Evolutionary conservation across 2,888 invertebrate species (phyloP), one percentile per base, ranked within the genome.

Genomic region (Girardia tigrina): DNA sequence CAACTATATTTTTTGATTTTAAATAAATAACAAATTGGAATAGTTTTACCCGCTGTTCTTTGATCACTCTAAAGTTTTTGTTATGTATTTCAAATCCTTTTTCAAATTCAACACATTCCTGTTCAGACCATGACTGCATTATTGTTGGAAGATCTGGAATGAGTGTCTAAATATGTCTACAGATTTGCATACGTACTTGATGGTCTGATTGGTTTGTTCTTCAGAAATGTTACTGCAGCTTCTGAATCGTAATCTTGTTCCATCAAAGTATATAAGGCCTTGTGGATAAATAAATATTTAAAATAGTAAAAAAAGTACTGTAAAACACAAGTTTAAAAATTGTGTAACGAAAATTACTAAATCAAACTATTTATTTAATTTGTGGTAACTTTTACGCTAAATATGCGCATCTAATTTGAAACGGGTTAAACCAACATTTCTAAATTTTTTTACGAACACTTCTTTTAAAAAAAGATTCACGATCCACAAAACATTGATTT

Each of bases 21-120:
- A n/a, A n/a, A n/a, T 16, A 36, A 16, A 36, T 36, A 12, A 12
- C 8, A 12, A 36, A 36, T 36, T 16, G 8, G 8, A 12, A 36
- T 12, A 36, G 36, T 36, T 56, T 56, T 56, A 56, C 56, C 23
- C 56, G 4, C 23, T 56, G 56, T 16, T 56, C 56, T 56, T 56
- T 90, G 82, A 97, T 95, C 78, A 90, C 87, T 83, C 92, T 90
- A 84, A 98, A 98, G 85, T 97, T 93, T 86, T 98, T 98, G 29
- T 95, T 95, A 81, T 91, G 92, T 77, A 89, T 89, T 81, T 92
- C 88, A 8, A 98, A 88, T 42, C 95, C 97, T 81, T 90, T 90
- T 87, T 98, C 97, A 85, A 98, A 98, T 84, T 92, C 92, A 76
- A 91, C 88, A 84, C 94, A 94, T 83, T 98, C 97, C 81, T 94